Conservation (phyloP, 2,797 vertebrate genomes). For the Mus caroli region DNA sequence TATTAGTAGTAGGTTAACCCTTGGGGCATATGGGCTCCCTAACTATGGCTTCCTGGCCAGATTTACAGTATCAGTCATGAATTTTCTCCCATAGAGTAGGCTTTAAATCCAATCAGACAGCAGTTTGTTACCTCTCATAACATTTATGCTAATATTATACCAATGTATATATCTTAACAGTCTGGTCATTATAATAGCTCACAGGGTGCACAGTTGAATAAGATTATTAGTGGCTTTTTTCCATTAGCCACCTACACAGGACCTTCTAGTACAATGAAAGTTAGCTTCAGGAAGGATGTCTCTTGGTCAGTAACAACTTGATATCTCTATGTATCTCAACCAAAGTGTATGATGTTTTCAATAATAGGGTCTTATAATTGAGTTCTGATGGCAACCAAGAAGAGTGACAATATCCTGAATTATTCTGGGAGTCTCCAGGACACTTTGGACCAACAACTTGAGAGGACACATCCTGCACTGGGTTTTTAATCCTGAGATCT, state of each 20-base stretch:
- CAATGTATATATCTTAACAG: background rate
- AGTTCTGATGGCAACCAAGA: background rate
- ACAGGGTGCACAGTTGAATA: background rate
- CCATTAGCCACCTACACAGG: background rate
- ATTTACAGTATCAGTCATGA: background rate
- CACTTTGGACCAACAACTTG: background rate
- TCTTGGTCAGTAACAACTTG: background rate
- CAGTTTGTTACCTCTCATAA: background rate
- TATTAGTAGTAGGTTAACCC: background rate
- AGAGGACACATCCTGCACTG: background rate
- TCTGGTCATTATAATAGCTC: background rate
- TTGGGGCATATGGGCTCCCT: too few relatives aligned
- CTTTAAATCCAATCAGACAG: background rate
- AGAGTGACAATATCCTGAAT: background rate
- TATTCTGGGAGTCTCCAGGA: background rate
- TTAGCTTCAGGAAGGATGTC: background rate
- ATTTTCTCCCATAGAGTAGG: background rate
- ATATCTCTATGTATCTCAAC: background rate
- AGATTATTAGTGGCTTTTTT: background rate
- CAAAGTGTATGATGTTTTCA: background rate
- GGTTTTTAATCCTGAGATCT: background rate
- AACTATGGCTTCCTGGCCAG: background rate
- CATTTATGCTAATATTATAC: background rate
- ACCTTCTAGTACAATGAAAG: background rate
- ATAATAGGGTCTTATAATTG: background rate